Evolutionary conservation across 2,888 invertebrate species (phyloP).

Genomic region (Mantis religiosa): DNA sequence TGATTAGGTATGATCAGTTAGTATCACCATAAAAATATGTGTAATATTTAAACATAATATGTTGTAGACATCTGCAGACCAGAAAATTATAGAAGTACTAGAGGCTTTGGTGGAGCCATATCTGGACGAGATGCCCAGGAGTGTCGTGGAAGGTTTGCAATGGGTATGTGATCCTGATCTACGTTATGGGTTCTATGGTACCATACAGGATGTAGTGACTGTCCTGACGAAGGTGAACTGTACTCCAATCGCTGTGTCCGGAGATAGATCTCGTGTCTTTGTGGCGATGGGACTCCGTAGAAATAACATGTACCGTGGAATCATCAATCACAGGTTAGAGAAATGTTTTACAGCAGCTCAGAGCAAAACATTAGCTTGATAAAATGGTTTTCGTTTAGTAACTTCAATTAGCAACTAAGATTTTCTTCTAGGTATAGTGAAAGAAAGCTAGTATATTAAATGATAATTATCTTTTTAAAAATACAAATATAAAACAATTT

Average conservation of each 20-base stretch:
- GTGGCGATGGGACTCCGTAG: neutral
- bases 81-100: neutral
- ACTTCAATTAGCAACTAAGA: no score
- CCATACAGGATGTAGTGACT: neutral
- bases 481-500: no score
- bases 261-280: neutral
- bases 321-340: neutral
- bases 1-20: no score
- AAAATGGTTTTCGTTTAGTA: no score
- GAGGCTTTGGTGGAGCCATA: neutral
- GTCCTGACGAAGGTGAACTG: neutral
- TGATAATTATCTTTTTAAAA: no score
- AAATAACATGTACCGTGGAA: neutral
- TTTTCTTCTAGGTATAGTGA: no score
- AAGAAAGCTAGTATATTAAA: no score
- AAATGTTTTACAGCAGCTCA: no score
- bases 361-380: no score
- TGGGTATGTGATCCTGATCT: neutral
- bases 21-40: no score
- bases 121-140: neutral
- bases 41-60: neutral
- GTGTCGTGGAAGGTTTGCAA: neutral
- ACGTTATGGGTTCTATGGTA: neutral
- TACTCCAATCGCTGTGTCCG: neutral
- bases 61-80: neutral